Conservation (phyloP, 92 coral and sea anemone genomes). For the Heteractis magnifica region DNA sequence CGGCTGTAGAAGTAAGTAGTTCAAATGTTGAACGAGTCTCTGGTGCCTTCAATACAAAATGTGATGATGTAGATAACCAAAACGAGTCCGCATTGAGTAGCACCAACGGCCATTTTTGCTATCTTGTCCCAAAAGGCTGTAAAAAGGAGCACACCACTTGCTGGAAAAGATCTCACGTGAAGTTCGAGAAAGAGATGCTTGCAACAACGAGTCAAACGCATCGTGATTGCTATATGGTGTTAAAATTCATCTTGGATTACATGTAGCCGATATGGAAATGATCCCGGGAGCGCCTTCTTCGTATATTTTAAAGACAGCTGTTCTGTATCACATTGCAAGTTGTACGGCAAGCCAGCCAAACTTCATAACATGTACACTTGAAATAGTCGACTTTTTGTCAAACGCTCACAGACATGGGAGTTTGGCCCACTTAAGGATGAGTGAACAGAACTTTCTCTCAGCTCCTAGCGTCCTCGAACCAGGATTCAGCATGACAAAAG, state of each 20-base stretch:
- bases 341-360: not conserved
- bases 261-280: not conserved
- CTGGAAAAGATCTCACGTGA: not conserved
- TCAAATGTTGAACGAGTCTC: not conserved
- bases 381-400: not conserved
- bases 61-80: no score
- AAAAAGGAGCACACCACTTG: not conserved
- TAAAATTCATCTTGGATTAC: not conserved
- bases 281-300: not conserved
- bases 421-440: not conserved
- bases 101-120: not conserved
- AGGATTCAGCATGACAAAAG: not conserved
- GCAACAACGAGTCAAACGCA: not conserved
- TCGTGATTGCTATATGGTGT: not conserved
- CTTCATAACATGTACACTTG: not conserved
- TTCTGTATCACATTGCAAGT: not conserved
- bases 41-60: no score
- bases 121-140: not conserved
- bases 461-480: not conserved
- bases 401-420: not conserved
- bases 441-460: no score
- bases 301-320: not conserved
- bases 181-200: not conserved
- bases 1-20: not conserved
- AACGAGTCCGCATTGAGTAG: no score